Evolutionary conservation across 2,888 invertebrate genomes (phyloP), one percentile per base, ranked within the genome.

Genomic region (Lasioglossum morio): DNA sequence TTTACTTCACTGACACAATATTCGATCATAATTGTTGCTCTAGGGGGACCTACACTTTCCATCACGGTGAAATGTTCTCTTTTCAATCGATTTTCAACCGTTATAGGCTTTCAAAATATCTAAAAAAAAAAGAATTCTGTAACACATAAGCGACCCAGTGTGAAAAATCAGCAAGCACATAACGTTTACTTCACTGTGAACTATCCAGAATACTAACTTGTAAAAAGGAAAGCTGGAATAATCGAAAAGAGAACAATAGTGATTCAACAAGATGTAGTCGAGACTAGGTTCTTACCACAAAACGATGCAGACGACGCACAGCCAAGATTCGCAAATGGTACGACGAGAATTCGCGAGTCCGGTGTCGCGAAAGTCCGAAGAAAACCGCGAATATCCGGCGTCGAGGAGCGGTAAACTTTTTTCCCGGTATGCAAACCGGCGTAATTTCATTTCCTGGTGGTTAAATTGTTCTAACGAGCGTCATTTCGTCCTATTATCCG

Each of bases 381-480:
- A 63, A 63, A 30, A 30, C 27, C 60, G n/a, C 27, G 60, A 43
- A 16, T 63, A 30, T 63, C 60, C 66, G 66, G 27, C 23, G 60
- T 23, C 12, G n/a, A 23, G 27, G 30, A 72, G 27, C 23, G 63
- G 34, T 60, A 7, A 23, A 63, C 40, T 34, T 79, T 37, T 48
- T 70, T 57, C 70, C 43, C 60, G 60, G 60, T 63, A 63, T 30
- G 60, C 60, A 23, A 76, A 66, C 43, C n/a, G 30, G 16, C 72
- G 30, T 53, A 43, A 72, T 79, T 69, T 57, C 43, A 27, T 78
- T 63, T 73, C 30, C n/a, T 19, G 43, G 8, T 72, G 19, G 30
- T 70, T 43, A 40, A 70, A 70, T 34, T 40, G 70, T 77, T 77
- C 77, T 30, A 77, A 81, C 70, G 77, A 70, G 57, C 43, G n/a